These are phyloP conservation scores for Rhabdophis nuchalis DNA, from an alignment of 2,797 vertebrate species.

Conservation along the genomic window DNA sequence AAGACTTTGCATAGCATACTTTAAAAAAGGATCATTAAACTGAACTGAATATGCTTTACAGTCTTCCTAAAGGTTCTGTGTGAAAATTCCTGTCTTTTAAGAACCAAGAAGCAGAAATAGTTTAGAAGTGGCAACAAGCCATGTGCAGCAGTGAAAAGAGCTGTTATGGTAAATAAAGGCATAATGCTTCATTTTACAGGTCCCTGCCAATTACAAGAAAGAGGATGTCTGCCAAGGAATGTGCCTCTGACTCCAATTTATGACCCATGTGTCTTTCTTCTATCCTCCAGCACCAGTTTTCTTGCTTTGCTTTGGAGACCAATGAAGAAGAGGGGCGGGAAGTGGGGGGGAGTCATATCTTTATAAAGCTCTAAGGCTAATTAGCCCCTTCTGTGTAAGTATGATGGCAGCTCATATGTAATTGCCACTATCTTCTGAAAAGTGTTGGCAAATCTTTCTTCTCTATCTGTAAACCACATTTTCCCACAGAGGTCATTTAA, in stretches of 20 bases:
- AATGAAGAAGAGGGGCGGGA: slow-evolving; percentile 11
- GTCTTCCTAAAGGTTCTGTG: background rate
- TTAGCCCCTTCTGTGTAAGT: slow-evolving; percentile 43
- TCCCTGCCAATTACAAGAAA: slow-evolving; percentile 63
- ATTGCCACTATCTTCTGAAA: slow-evolving; percentile 25
- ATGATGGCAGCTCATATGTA: slow-evolving; percentile 39
- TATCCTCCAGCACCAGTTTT: slow-evolving; percentile 50
- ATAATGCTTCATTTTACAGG: slow-evolving; percentile 48
- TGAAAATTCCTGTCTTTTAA: slow-evolving; percentile 33
- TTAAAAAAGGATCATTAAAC: background rate
- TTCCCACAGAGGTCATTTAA: slow-evolving; percentile 27
- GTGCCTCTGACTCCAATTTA: slow-evolving; percentile 61
- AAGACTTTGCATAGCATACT: background rate
- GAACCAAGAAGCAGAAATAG: slow-evolving; percentile 42
- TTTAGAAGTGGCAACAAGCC: slow-evolving; percentile 40
- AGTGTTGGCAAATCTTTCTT: slow-evolving; percentile 12
- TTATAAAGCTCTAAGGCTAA: slow-evolving; percentile 51
- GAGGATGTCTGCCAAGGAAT: slow-evolving; percentile 54
- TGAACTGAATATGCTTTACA: background rate
- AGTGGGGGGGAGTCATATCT: slow-evolving; percentile 26
- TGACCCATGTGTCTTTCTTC: slow-evolving; percentile 63
- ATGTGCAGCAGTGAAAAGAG: slow-evolving; percentile 30
- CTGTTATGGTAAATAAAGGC: slow-evolving; percentile 19
- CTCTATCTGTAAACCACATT: slow-evolving; percentile 14
- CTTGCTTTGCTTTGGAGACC: slow-evolving; percentile 55